Evolutionary conservation across 2,888 invertebrate species (phyloP).

Genomic region (Drosophila siamana): DNA sequence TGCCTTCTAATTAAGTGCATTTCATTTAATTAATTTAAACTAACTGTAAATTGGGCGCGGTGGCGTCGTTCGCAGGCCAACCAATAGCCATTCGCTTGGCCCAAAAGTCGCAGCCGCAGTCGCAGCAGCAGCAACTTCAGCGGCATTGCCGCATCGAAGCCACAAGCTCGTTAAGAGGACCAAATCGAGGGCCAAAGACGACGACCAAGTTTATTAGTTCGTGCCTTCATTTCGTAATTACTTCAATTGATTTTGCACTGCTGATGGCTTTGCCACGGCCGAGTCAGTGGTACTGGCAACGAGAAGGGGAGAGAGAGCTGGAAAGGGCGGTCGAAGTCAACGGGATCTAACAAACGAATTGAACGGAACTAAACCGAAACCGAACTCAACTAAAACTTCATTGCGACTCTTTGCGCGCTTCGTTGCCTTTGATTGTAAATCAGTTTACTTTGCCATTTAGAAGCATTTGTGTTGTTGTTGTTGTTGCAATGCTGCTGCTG

Average conservation of each 20-base stretch:
- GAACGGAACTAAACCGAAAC: conserved; percentile 70
- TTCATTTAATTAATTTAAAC: conserved; percentile 84
- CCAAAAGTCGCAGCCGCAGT: conserved; percentile 26
- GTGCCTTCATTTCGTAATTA: conserved; percentile 85
- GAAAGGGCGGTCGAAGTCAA: conserved; percentile 46
- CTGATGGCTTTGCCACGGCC: conserved; percentile 68
- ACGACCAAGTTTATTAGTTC: conserved; percentile 84
- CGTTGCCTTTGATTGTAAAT: conserved; percentile 81
- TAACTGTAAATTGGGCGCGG: conserved; percentile 84
- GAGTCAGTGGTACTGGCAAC: background rate
- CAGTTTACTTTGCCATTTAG: conserved; percentile 82
- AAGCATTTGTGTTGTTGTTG: conserved; percentile 69
- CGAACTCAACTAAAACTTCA: conserved; percentile 62
- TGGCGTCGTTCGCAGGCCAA: conserved; percentile 52
- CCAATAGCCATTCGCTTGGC: conserved; percentile 57
- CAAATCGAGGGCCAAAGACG: conserved; percentile 67
- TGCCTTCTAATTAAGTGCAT: conserved; percentile 83
- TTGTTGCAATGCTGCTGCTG: conserved; percentile 46
- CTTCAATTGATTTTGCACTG: conserved; percentile 84
- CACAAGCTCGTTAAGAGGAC: conserved; percentile 75
- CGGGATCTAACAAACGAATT: conserved; percentile 64
- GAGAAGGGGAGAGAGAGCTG: background rate
- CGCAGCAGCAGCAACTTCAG: too few relatives aligned
- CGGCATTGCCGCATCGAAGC: conserved; percentile 22
- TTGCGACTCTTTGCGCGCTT: conserved; percentile 79